phyloP scores from a whole-genome alignment of 2,797 vertebrate species.

The Liasis olivaceus region DNA sequence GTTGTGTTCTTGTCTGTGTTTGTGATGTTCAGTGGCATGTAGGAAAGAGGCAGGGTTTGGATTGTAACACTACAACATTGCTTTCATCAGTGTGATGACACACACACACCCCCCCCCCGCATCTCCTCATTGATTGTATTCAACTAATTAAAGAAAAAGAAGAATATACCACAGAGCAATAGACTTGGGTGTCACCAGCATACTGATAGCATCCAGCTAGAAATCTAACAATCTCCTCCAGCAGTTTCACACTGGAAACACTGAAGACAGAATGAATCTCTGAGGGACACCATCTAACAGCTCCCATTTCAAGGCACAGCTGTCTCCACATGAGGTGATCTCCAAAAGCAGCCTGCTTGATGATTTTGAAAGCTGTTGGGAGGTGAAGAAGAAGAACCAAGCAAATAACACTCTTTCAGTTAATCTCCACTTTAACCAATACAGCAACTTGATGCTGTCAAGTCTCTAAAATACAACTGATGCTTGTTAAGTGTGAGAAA shows the following conservation, averaged over 20 bases:
- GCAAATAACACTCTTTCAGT: neutral
- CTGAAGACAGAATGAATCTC: neutral
- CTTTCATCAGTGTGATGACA: neutral
- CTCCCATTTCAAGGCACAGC: neutral
- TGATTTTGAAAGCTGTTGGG: neutral
- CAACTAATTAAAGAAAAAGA: neutral
- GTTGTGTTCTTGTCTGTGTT: neutral
- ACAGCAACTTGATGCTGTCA: neutral
- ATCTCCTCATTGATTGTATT: neutral
- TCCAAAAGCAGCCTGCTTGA: neutral
- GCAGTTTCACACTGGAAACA: neutral
- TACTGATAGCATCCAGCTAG: neutral
- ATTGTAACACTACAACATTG: neutral
- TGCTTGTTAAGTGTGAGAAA: neutral
- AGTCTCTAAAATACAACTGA: neutral
- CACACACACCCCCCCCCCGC: neutral
- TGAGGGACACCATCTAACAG: neutral
- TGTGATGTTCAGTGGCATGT: neutral
- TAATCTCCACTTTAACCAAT: neutral
- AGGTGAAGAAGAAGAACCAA: neutral
- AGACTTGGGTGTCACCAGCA: neutral
- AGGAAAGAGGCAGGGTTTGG: neutral
- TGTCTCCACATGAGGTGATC: neutral
- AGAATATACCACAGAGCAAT: neutral
- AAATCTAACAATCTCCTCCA: neutral